phyloP scores from a whole-genome alignment of 2,888 invertebrate species.

The Torymus tubicola region DNA sequence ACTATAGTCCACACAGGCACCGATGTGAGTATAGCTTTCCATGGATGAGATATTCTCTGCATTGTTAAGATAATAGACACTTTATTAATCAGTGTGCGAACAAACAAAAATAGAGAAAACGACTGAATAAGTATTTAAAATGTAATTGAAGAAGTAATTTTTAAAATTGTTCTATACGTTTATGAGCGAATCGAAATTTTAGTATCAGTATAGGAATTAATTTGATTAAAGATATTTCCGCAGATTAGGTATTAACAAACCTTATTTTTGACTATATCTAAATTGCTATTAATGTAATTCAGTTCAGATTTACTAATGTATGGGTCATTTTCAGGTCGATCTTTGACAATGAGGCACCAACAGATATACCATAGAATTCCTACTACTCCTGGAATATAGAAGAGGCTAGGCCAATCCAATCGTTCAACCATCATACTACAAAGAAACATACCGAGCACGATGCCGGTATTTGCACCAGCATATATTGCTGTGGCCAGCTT shows the following conservation, averaged over 20 bases:
- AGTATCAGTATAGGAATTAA: background rate
- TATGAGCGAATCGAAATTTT: background rate
- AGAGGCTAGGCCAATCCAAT: constrained; percentile 89
- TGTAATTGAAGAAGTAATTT: too few relatives aligned
- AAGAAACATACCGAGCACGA: constrained; percentile 84
- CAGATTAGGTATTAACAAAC: background rate
- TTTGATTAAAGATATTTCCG: background rate
- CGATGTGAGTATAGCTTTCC: constrained; percentile 86
- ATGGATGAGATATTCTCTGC: constrained; percentile 81
- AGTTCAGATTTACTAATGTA: constrained; percentile 85
- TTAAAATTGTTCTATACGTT: background rate
- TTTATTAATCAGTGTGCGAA: too few relatives aligned
- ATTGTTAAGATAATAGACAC: background rate
- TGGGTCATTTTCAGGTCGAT: constrained; percentile 86
- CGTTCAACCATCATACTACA: constrained; percentile 85
- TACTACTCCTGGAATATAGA: constrained; percentile 86
- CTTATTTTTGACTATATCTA: constrained; percentile 64
- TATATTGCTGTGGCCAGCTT: too few relatives aligned
- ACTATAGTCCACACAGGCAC: constrained; percentile 90
- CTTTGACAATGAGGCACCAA: constrained; percentile 85
- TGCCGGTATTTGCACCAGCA: too few relatives aligned
- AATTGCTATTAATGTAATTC: constrained; percentile 82
- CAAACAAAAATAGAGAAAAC: background rate
- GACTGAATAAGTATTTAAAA: too few relatives aligned
- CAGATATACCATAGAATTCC: constrained; percentile 84